Base-by-base conservation (phyloP, 2,888 invertebrate genomes). In the Microdon myrmicae region DNA sequence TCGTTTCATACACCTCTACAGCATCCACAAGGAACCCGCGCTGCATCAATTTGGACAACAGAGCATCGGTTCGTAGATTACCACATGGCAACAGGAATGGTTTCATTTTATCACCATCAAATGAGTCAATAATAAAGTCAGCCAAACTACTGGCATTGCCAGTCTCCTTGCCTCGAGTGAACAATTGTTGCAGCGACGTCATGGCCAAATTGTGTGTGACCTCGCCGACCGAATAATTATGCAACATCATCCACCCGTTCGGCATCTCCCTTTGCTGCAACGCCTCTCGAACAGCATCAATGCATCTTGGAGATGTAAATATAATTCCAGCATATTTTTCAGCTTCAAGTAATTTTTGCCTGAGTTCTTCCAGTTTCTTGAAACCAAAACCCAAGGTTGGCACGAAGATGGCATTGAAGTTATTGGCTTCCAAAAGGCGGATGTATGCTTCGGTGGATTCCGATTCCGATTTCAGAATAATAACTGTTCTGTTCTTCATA, bases 51-150 rank as follows among this genome's bases (percentile, higher is more conserved):
- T 81, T 81, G 7, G 75, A 71, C 41, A 80, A 78, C 26, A 85
- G 71, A 3, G 81, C 80, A 59, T 85, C 84, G 10, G 81, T 81
- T 41, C 82, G 82, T 41, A 85, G 73, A 73, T 84, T 85, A 3
- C 85, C 83, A 74, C 83, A 84, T 0, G 85, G 85, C 73, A 83
- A 79, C 28, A 85, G 68, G 45, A 85, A 79, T 2, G 83, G 83
- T 70, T 79, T 67, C 25, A 73, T 74, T 16, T 74, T 69, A 34
- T 79, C 76, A 2, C 81, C 82, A 73, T 78, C 75, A 56, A 78
- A 79, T 69, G 82, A 77, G 67, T 81, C 74, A 44, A 82, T 74
- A 34, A 85, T 84, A 28, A 76, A 73, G 59, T 83, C 80, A 4
- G 82, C 80, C 66, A 85, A 74, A 71, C 79, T 81, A 25, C 77